Percentiles rank a stretch among this genome's conserved stretches.
phyloP scores from a whole-genome alignment of 64 coral and sea anemone species.

The Actinia equina region DNA sequence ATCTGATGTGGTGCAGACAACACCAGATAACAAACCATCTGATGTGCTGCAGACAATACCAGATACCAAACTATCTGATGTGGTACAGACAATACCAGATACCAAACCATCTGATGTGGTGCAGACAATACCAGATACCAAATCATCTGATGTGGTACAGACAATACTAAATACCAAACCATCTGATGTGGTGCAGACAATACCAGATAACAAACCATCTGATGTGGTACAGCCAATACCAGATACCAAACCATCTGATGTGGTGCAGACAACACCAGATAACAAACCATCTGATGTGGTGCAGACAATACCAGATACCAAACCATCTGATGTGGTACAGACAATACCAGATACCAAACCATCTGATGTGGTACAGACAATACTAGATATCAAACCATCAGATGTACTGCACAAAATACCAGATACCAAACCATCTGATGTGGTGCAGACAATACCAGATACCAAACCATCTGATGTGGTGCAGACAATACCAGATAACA shows the following conservation, averaged over 20 bases:
- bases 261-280: background rate
- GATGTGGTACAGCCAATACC: background rate
- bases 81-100: background rate
- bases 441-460: no score
- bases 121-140: no score
- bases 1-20: no score
- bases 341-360: background rate
- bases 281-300: background rate
- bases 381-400: background rate
- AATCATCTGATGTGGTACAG: background rate
- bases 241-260: background rate
- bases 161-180: background rate
- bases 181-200: background rate
- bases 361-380: background rate
- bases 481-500: no score
- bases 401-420: no score
- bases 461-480: no score
- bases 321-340: background rate
- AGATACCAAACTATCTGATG: background rate
- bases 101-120: no score
- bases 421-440: no score
- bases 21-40: no score
- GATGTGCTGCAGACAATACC: no score
- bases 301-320: background rate
- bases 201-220: background rate